Percentiles rank a stretch among this genome's conserved stretches.
Evolutionary conservation across 2,113 vertebrate species (phyloP).

Genomic region (Formicarius rufipectus): DNA sequence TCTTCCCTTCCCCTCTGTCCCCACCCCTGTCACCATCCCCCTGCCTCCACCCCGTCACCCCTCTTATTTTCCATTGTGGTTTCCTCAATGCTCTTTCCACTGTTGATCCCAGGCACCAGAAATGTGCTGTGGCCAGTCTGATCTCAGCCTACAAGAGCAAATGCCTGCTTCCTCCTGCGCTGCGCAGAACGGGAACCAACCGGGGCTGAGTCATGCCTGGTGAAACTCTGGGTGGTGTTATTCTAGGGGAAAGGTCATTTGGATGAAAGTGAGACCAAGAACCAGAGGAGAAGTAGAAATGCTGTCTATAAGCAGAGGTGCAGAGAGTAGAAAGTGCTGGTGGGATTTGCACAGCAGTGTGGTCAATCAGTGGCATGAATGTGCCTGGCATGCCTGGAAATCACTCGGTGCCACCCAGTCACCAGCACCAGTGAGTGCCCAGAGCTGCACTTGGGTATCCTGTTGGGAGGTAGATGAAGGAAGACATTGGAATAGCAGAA

Average conservation of each 20-base stretch:
- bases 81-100: not conserved
- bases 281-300: not conserved
- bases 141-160: not conserved
- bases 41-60: not conserved
- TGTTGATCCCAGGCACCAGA: not conserved
- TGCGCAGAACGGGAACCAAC: not conserved
- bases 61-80: not conserved
- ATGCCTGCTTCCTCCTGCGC: not conserved
- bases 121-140: not conserved
- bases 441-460: not conserved
- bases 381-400: not conserved
- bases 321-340: not conserved
- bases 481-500: not conserved
- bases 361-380: not conserved
- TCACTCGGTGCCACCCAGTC: not conserved
- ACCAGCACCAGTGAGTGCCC: not conserved
- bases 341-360: not conserved
- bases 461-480: not conserved
- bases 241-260: not conserved
- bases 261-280: not conserved
- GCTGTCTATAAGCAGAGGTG: fast-evolving
- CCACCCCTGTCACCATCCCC: not conserved
- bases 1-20: not conserved
- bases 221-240: not conserved
- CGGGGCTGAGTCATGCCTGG: not conserved